Conservation (phyloP, 2,797 vertebrate genomes). For the Ceryle rudis region DNA sequence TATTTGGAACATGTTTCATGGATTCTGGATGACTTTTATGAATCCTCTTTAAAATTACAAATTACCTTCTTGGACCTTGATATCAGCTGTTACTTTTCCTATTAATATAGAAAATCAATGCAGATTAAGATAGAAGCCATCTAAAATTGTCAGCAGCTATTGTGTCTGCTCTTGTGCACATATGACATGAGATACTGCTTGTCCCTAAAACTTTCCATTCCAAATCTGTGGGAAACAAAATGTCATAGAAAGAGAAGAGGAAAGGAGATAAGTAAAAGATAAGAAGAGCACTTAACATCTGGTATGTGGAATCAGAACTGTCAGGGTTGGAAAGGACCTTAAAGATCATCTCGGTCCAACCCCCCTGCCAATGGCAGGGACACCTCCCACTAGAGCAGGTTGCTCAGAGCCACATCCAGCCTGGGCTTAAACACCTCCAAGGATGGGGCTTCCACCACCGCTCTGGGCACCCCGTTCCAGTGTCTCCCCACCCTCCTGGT, state of each 20-base stretch:
- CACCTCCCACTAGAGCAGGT: no score
- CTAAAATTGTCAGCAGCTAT: not conserved
- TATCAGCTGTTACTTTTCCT: not conserved
- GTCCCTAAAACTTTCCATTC: not conserved
- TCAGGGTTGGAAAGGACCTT: no score
- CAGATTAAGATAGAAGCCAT: not conserved
- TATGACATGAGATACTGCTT: not conserved
- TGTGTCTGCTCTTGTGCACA: not conserved
- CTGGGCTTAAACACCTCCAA: no score
- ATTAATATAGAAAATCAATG: not conserved
- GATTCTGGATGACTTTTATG: not conserved
- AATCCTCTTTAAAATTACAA: not conserved
- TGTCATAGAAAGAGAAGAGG: not conserved
- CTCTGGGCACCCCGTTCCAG: no score
- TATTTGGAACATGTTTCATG: not conserved
- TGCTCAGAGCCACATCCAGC: no score
- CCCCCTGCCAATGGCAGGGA: no score
- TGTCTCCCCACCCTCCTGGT: no score
- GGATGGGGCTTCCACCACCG: no score
- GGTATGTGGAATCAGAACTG: not conserved
- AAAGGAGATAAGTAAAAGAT: not conserved
- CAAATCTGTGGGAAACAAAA: not conserved
- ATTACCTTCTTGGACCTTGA: not conserved
- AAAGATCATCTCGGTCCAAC: no score
- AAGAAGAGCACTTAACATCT: not conserved